phyloP scores from a whole-genome alignment of 2,888 invertebrate genomes.

The Epirrita christyi region DNA sequence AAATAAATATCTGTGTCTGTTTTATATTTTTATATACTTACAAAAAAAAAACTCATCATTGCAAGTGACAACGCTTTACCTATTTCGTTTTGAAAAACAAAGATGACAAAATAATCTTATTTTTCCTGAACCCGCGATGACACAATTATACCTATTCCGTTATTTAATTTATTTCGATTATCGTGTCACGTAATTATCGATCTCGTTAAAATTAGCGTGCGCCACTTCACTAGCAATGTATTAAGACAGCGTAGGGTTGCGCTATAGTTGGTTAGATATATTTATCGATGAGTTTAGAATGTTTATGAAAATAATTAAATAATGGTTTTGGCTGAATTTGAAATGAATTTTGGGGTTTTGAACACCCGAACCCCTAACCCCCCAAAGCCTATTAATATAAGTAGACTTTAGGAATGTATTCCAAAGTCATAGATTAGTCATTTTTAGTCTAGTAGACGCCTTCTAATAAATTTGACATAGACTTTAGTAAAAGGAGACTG shows the following conservation, averaged over 20 bases:
- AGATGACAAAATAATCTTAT: no score
- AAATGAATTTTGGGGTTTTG: no score
- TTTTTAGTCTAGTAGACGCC: background rate
- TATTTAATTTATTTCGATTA: background rate
- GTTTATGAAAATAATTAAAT: no score
- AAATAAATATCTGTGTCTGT: no score
- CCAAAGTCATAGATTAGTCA: no score
- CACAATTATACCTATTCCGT: background rate
- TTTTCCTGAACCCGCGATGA: background rate
- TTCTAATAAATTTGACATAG: conserved; percentile 35
- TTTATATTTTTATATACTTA: no score
- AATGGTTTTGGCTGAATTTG: no score
- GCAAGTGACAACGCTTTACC: no score
- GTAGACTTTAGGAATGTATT: no score
- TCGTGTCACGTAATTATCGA: conserved; percentile 22
- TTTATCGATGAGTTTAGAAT: conserved; percentile 35
- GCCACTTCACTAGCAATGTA: conserved; percentile 21
- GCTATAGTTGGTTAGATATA: conserved; percentile 37
- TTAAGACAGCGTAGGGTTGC: conserved; percentile 42
- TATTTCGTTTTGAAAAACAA: background rate
- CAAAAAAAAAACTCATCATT: no score
- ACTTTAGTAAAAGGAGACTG: conserved; percentile 31
- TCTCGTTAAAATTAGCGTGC: conserved; percentile 31
- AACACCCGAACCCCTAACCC: no score
- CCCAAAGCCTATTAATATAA: no score